These are phyloP conservation scores for Phortica variegata DNA, from an alignment of 1,140 invertebrate genomes.

Conservation along the genomic window DNA sequence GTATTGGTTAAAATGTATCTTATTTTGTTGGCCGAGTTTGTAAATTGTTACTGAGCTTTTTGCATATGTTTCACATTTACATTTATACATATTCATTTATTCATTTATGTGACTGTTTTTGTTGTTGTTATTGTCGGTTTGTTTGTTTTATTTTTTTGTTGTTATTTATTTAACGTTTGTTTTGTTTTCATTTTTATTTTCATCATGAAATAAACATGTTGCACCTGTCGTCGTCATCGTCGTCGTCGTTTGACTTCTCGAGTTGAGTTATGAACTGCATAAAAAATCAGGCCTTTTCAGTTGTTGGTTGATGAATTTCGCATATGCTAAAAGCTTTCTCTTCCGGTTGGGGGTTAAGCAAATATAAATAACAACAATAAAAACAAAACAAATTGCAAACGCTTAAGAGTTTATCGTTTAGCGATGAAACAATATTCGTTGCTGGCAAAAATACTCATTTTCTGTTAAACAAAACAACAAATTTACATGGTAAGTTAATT, in stretches of 20 bases:
- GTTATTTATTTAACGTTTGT: neutral
- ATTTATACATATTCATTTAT: slow-evolving; percentile 24
- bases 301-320: too few relatives aligned
- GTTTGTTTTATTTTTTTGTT: neutral
- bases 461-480: neutral
- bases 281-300: too few relatives aligned
- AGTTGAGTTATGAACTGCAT: neutral
- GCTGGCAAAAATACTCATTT: neutral
- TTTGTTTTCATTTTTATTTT: neutral
- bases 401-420: too few relatives aligned
- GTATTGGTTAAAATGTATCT: slow-evolving; percentile 33
- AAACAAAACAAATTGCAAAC: neutral
- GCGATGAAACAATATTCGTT: slow-evolving; percentile 33
- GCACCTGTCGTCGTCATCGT: too few relatives aligned
- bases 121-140: neutral
- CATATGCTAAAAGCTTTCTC: too few relatives aligned
- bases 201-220: too few relatives aligned
- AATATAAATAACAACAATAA: neutral
- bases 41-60: too few relatives aligned
- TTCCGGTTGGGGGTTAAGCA: too few relatives aligned
- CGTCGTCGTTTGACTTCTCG: too few relatives aligned
- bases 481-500: too few relatives aligned
- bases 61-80: slow-evolving; percentile 36
- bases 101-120: slow-evolving; percentile 20
- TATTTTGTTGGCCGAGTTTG: too few relatives aligned